A percentile compares a stretch with the other conserved stretches of the same genome.
phyloP scores from a whole-genome alignment of 2,888 invertebrate genomes.

The Leucophenga montana region DNA sequence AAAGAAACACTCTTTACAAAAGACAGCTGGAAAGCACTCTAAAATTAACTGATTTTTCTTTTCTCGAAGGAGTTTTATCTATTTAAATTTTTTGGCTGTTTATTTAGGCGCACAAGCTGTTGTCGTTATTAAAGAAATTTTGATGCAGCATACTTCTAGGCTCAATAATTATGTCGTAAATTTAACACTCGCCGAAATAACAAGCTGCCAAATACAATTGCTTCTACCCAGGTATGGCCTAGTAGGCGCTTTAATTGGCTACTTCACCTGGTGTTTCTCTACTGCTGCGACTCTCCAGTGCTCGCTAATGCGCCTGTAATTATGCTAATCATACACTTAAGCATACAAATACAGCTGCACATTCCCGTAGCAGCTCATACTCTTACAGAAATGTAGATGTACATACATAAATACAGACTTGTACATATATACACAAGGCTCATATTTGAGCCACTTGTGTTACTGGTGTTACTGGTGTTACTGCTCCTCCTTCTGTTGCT shows the following conservation, averaged over 20 bases:
- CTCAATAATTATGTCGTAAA: slow-evolving; percentile 28
- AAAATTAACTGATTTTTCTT: not conserved
- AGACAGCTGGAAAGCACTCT: too few relatives aligned
- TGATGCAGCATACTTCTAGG: slow-evolving; percentile 42
- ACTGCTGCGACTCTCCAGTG: slow-evolving; percentile 32
- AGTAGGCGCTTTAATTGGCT: slow-evolving; percentile 25
- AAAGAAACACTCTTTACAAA: too few relatives aligned
- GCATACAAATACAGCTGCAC: slow-evolving; percentile 19
- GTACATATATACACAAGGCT: not conserved
- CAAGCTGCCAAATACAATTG: not conserved
- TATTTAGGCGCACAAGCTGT: slow-evolving; percentile 4
- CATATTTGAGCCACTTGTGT: not conserved
- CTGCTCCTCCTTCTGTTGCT: not conserved
- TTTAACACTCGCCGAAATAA: slow-evolving; percentile 15
- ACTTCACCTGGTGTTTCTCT: slow-evolving; percentile 6
- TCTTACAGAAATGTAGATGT: not conserved
- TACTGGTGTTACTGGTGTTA: not conserved
- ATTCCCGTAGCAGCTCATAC: not conserved
- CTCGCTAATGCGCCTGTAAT: slow-evolving; percentile 62
- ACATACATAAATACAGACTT: too few relatives aligned
- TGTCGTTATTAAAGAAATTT: not conserved
- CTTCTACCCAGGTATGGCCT: slow-evolving; percentile 5
- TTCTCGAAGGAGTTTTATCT: not conserved
- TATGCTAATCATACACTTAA: slow-evolving; percentile 62
- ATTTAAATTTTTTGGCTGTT: not conserved